Percentiles rank a stretch among this genome's conserved stretches.
phyloP scores from a whole-genome alignment of 2,797 vertebrate genomes.

The Calcarius lapponicus region DNA sequence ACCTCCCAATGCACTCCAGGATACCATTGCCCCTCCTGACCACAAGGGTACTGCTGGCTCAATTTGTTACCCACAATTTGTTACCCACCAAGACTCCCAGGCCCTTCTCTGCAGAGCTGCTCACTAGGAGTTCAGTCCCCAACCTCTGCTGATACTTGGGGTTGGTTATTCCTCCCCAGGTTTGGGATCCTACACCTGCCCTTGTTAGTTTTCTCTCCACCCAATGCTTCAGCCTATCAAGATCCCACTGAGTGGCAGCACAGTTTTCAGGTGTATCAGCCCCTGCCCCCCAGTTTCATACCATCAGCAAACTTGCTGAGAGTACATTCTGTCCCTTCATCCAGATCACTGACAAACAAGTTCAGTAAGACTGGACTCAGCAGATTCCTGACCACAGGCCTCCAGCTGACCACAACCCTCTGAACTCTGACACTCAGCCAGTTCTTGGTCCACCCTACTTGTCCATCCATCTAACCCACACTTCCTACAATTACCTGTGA shows the following conservation, averaged over 20 bases:
- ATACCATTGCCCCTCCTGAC: not conserved
- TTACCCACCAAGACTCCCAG: not conserved
- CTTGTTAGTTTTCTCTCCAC: not conserved
- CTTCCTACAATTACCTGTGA: accelerated
- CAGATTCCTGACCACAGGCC: not conserved
- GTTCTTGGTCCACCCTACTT: not conserved
- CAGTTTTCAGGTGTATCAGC: not conserved
- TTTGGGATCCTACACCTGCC: accelerated
- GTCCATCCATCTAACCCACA: too few species aligned
- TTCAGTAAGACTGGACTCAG: not conserved
- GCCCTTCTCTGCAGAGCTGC: not conserved
- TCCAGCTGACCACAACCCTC: not conserved
- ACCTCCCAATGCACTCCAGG: not conserved
- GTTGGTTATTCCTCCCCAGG: not conserved
- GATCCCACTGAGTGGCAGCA: not conserved
- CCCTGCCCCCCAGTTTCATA: not conserved
- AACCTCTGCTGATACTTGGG: not conserved
- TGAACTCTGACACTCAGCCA: not conserved
- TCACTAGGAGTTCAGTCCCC: not conserved
- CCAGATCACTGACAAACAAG: not conserved
- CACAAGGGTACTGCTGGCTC: not conserved
- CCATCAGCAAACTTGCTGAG: not conserved
- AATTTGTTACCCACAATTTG: not conserved
- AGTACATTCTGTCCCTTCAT: not conserved
- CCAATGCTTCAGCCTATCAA: not conserved